A percentile compares a stretch with the other conserved stretches of the same genome.
phyloP scores from a whole-genome alignment of 23 tunicate species.

The Clavelina lepadiformis region DNA sequence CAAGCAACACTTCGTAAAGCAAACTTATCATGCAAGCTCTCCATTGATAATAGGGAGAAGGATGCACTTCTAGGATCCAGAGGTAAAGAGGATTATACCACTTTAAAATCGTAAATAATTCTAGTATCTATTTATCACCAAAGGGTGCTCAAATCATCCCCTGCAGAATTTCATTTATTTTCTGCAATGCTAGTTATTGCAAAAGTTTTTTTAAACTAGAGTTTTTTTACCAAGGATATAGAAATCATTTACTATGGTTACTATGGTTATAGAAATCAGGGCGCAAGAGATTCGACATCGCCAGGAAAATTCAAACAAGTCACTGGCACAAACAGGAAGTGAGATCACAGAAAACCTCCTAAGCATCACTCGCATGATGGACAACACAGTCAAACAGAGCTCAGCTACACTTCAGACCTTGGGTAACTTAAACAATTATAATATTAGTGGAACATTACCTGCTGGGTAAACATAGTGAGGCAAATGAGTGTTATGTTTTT shows the following conservation, averaged over 20 bases:
- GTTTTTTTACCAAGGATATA: neutral
- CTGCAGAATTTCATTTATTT: too few species aligned
- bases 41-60: constrained; percentile 60
- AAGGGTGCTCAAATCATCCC: too few species aligned
- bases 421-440: constrained; percentile 15
- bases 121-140: too few species aligned
- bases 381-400: constrained; percentile 56
- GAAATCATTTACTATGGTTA: too few species aligned
- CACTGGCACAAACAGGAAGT: constrained; percentile 49
- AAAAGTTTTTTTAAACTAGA: too few species aligned
- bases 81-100: too few species aligned
- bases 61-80: constrained; percentile 59
- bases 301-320: constrained; percentile 18
- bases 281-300: constrained; percentile 48
- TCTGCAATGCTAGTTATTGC: too few species aligned
- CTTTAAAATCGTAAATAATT: too few species aligned
- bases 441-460: too few species aligned
- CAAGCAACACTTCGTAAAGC: constrained; percentile 73
- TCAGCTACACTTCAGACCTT: constrained; percentile 50
- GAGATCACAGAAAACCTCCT: constrained; percentile 71
- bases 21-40: constrained; percentile 58
- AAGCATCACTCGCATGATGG: constrained; percentile 64
- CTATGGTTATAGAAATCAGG: constrained; percentile 51
- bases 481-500: too few species aligned
- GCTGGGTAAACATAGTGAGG: too few species aligned